Conservation (phyloP, 2,797 vertebrate genomes). For the Tenualosa thibaudeaui region DNA sequence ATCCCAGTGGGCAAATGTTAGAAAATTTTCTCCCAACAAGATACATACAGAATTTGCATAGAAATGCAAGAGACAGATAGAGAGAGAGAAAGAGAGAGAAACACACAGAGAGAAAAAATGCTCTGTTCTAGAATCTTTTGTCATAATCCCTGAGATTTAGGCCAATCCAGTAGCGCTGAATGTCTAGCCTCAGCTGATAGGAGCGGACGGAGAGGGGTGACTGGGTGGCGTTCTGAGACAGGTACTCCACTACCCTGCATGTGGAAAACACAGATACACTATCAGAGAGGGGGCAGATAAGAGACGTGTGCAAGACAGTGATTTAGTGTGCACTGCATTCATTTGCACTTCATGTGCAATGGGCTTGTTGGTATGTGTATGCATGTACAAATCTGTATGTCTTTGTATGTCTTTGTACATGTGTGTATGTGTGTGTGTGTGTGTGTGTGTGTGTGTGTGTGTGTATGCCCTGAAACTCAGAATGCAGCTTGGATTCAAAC, state of each 20-base stretch:
- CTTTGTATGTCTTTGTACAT: background rate
- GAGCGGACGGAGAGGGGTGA: constrained; percentile 37
- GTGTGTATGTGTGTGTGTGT: background rate
- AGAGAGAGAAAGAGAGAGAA: too few relatives aligned
- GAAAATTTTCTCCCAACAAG: too few relatives aligned
- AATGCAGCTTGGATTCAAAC: background rate
- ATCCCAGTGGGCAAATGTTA: too few relatives aligned
- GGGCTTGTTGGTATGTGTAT: background rate
- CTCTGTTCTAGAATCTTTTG: too few relatives aligned
- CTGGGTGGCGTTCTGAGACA: constrained; percentile 47
- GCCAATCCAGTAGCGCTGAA: constrained; percentile 54
- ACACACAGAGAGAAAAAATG: too few relatives aligned
- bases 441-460: background rate
- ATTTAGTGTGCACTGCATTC: background rate
- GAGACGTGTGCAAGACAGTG: constrained; percentile 5
- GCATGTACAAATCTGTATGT: background rate
- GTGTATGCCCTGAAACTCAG: too few relatives aligned
- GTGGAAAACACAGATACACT: constrained; percentile 31
- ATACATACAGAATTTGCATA: too few relatives aligned
- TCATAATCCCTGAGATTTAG: constrained; percentile 48
- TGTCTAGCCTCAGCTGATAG: constrained; percentile 52
- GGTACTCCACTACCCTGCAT: constrained; percentile 45
- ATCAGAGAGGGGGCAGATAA: constrained; percentile 29
- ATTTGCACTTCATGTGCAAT: background rate
- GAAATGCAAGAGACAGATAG: too few relatives aligned